A percentile compares a stretch with the other conserved stretches of the same genome.
Evolutionary conservation across 2,888 invertebrate genomes (phyloP).

Genomic region (Anthrax anthrax): DNA sequence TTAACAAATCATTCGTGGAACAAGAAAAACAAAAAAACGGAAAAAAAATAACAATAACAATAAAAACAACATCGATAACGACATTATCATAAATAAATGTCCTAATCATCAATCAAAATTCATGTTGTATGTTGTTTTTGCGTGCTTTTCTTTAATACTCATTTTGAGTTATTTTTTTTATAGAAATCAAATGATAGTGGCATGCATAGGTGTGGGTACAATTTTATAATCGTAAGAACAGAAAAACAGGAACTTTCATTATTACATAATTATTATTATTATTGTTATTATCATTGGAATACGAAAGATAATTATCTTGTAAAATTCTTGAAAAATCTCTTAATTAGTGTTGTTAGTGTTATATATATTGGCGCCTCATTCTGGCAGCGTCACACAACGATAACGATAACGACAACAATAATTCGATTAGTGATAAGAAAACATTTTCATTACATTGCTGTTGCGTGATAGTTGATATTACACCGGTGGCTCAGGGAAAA

Average conservation of each 20-base stretch:
- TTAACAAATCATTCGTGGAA: too few species aligned
- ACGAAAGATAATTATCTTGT: background rate
- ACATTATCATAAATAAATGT: too few species aligned
- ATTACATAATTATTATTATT: background rate
- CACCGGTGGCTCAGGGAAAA: slow-evolving; percentile 28
- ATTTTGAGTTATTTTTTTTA: background rate
- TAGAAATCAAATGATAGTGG: slow-evolving; percentile 14
- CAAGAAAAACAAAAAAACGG: too few species aligned
- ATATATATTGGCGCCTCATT: slow-evolving; percentile 26
- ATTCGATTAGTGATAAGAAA: slow-evolving; percentile 34
- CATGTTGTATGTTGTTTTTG: background rate
- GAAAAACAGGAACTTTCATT: background rate
- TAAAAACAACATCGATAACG: too few species aligned
- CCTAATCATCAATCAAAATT: background rate
- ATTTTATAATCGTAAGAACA: background rate
- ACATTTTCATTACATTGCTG: slow-evolving; percentile 37
- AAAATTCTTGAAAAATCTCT: background rate
- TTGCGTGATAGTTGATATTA: slow-evolving; percentile 38
- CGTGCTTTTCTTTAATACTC: background rate
- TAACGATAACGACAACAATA: slow-evolving; percentile 22
- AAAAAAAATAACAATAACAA: too few species aligned
- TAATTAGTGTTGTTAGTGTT: background rate
- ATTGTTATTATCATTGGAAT: background rate
- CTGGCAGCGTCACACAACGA: slow-evolving; percentile 34
- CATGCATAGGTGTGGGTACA: slow-evolving; percentile 13